A percentile compares a stretch with the other conserved stretches of the same genome.
These are phyloP conservation scores for Sparus aurata DNA, from an alignment of 2,797 vertebrate species.

Conservation along the genomic window DNA sequence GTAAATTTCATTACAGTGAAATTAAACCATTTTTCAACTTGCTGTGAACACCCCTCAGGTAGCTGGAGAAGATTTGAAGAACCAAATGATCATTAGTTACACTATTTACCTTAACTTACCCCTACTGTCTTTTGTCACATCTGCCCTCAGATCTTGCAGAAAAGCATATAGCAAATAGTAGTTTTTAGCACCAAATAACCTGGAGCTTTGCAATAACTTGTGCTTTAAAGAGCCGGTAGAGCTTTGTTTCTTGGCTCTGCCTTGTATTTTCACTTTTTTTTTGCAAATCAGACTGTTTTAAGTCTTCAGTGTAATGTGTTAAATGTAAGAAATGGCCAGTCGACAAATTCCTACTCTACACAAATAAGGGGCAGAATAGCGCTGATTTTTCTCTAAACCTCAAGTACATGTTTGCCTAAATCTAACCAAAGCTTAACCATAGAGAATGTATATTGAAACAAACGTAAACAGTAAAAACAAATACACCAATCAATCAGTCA, in stretches of 20 bases:
- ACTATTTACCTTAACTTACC: not conserved
- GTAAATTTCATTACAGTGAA: slow-evolving; percentile 40
- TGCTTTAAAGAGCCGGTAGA: not conserved
- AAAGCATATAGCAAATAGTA: not conserved
- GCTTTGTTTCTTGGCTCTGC: not conserved
- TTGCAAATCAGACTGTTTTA: not conserved
- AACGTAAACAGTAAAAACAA: no score
- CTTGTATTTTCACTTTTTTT: not conserved
- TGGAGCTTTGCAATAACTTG: no score
- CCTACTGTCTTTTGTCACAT: not conserved
- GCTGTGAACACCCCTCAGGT: slow-evolving; percentile 29
- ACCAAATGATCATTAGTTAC: slow-evolving; percentile 12
- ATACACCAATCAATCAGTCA: no score
- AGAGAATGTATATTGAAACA: no score
- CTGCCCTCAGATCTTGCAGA: not conserved
- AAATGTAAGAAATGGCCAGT: no score
- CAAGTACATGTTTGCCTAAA: no score
- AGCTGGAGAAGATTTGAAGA: not conserved
- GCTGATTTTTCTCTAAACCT: no score
- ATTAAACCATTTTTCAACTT: slow-evolving; percentile 46
- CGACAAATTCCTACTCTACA: no score
- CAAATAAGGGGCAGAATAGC: no score
- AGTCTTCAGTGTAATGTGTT: no score
- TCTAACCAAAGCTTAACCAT: no score
- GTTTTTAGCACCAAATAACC: not conserved